A percentile compares a stretch with the other conserved stretches of the same genome.
Conservation (phyloP, 2,888 invertebrate species). For the Furcula furcula region DNA sequence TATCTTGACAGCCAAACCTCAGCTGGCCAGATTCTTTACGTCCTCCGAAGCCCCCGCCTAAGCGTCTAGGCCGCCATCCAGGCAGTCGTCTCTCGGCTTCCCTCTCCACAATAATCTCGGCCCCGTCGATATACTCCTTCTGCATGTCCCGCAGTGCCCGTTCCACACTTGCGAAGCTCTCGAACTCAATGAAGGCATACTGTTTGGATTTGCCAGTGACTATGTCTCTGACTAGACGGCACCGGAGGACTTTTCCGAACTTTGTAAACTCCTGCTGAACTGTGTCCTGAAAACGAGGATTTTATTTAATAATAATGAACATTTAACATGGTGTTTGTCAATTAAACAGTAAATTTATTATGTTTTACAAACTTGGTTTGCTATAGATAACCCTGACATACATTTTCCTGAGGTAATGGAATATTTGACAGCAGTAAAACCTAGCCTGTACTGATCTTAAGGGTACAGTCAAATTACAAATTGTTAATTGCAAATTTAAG, state of each 20-base stretch:
- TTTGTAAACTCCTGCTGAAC: conserved; percentile 80
- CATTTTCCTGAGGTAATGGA: too few species aligned
- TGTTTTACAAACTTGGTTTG: too few species aligned
- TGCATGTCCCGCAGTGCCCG: conserved; percentile 83
- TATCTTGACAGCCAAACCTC: conserved; percentile 90
- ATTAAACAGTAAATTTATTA: too few species aligned
- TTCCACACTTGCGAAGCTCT: conserved; percentile 80
- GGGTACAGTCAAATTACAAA: too few species aligned
- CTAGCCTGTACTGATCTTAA: too few species aligned
- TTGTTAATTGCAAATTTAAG: too few species aligned
- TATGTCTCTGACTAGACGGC: conserved; percentile 87
- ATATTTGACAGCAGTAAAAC: too few species aligned
- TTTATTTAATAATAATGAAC: too few species aligned
- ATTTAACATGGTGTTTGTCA: too few species aligned
- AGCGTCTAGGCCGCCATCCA: conserved; percentile 92
- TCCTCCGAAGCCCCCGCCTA: conserved; percentile 95
- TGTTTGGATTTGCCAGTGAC: conserved; percentile 92
- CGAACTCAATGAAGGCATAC: conserved; percentile 94
- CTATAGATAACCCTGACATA: too few species aligned
- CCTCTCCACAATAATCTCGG: conserved; percentile 86
- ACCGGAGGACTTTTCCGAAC: conserved; percentile 84
- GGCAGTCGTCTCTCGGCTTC: conserved; percentile 86
- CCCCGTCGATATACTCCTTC: conserved; percentile 84
- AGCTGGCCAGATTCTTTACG: conserved; percentile 93
- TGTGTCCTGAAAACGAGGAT: conserved; percentile 62